phyloP scores from a whole-genome alignment of 2,797 vertebrate species.

The Tinamus major region DNA sequence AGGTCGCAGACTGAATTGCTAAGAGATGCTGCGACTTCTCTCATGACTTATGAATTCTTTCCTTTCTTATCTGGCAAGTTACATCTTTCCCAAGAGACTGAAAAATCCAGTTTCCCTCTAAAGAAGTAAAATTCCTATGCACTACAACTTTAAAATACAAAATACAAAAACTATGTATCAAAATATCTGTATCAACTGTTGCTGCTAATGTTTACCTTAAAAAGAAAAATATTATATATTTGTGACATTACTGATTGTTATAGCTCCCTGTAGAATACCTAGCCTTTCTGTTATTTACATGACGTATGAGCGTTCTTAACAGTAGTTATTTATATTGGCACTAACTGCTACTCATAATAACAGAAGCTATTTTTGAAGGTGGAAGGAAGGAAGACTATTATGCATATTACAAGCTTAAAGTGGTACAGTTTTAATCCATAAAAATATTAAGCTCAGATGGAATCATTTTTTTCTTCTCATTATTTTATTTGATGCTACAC shows the following conservation, averaged over 20 bases:
- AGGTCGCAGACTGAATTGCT: not conserved
- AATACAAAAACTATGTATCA: not conserved
- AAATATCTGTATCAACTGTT: not conserved
- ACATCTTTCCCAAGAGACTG: not conserved
- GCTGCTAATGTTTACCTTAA: not conserved
- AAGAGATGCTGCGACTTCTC: not conserved
- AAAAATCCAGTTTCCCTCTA: not conserved
- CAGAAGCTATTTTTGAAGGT: not conserved
- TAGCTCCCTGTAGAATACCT: not conserved
- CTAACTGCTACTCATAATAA: not conserved
- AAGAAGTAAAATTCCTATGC: not conserved
- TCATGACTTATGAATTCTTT: slow-evolving; percentile 35
- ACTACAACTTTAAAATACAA: not conserved
- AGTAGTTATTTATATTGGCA: not conserved
- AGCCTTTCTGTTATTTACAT: not conserved
- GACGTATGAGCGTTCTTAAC: not conserved
- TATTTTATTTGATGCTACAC: not conserved
- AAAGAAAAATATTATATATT: not conserved
- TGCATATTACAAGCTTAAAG: not conserved
- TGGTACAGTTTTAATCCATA: not conserved
- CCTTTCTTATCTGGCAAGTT: slow-evolving; percentile 18
- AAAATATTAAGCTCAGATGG: not conserved
- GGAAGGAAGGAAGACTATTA: not conserved
- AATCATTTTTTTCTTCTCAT: not conserved
- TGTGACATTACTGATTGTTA: not conserved